phyloP scores from a whole-genome alignment of 2,113 vertebrate species.

The Gadus chalcogrammus region DNA sequence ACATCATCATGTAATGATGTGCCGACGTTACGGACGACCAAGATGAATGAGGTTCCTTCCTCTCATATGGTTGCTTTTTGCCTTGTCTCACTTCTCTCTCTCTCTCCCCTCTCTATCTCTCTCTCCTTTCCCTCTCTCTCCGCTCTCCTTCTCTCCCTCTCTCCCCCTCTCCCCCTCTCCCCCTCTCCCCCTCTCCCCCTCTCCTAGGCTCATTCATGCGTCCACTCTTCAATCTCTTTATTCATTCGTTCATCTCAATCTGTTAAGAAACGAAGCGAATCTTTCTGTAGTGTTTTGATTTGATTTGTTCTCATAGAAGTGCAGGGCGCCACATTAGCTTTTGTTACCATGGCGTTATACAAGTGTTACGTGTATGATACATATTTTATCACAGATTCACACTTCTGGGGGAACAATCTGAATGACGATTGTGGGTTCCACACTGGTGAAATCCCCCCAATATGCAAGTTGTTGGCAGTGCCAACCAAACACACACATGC shows the following conservation, averaged over 20 bases:
- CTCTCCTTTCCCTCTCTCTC: not conserved
- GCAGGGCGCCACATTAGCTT: constrained; percentile 68
- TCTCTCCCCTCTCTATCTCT: not conserved
- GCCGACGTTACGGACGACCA: constrained; percentile 53
- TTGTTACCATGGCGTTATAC: constrained; percentile 67
- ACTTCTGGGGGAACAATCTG: constrained; percentile 60
- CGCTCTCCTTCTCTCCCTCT: not conserved
- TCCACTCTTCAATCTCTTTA: not conserved
- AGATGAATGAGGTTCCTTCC: constrained; percentile 59
- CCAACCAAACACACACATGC: no score
- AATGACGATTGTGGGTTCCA: constrained; percentile 52
- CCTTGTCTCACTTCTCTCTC: constrained; percentile 9
- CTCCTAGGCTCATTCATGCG: no score
- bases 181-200: no score
- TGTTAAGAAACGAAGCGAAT: no score
- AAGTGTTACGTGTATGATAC: no score
- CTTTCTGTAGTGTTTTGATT: no score
- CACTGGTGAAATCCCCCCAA: no score
- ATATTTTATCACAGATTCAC: constrained; percentile 23
- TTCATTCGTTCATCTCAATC: not conserved
- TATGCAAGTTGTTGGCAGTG: no score
- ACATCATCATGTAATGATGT: constrained; percentile 61
- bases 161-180: no score
- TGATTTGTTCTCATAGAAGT: no score
- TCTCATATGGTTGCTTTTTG: constrained; percentile 33